Percentiles rank a stretch among this genome's conserved stretches.
Evolutionary conservation across 1,140 invertebrate genomes (phyloP).

Genomic region (Mizuhopecten yessoensis): DNA sequence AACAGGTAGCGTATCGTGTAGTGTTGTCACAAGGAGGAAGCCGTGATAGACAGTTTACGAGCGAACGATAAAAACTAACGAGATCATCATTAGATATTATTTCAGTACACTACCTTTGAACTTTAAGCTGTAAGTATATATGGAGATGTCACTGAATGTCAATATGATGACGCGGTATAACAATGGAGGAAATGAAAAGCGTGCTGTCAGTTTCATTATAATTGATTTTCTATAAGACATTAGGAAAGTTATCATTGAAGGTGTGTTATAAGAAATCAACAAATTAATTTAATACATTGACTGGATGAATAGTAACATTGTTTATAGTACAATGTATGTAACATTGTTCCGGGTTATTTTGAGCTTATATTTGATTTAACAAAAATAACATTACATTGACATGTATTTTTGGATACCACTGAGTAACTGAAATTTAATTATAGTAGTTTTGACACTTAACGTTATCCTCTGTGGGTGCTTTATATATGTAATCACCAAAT

Average conservation of each 20-base stretch:
- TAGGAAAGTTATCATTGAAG: not conserved
- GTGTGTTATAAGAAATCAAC: too few relatives aligned
- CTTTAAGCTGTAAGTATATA: constrained; percentile 19
- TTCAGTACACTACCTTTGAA: constrained; percentile 32
- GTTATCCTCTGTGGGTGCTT: too few relatives aligned
- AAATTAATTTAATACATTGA: too few relatives aligned
- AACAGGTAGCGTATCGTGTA: not conserved
- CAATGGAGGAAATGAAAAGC: not conserved
- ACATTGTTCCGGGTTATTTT: too few relatives aligned
- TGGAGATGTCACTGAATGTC: not conserved
- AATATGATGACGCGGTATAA: not conserved
- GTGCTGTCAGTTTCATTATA: not conserved
- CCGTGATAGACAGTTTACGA: constrained; percentile 22
- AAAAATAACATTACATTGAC: too few relatives aligned
- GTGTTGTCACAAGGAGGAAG: not conserved
- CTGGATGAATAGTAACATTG: too few relatives aligned
- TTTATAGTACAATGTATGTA: too few relatives aligned
- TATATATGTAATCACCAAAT: too few relatives aligned
- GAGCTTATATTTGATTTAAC: too few relatives aligned
- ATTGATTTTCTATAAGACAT: not conserved
- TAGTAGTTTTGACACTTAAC: too few relatives aligned
- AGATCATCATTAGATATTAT: not conserved
- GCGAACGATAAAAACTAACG: not conserved
- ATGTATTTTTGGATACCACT: too few relatives aligned
- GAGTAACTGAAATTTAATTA: too few relatives aligned